Conservation (phyloP, 2,888 invertebrate species). For the Eupithecia tripunctaria region DNA sequence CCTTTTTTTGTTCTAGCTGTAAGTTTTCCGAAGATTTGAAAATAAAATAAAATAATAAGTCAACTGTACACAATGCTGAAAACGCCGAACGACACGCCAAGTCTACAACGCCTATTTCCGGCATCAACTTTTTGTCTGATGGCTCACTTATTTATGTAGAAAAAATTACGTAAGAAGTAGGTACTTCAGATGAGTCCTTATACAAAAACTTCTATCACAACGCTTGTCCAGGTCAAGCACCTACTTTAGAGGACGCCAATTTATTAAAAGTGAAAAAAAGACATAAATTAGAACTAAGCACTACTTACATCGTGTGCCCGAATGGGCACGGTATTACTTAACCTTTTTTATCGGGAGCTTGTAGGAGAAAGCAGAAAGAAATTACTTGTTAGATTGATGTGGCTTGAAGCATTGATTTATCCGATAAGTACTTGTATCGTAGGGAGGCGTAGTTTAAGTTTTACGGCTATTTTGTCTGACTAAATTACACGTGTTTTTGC, state of each 20-base stretch:
- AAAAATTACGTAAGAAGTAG: background rate
- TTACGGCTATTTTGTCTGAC: background rate
- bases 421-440: constrained; percentile 11
- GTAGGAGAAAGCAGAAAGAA: constrained; percentile 21
- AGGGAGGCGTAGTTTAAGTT: background rate
- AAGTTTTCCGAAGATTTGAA: too few species aligned
- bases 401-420: constrained; percentile 24
- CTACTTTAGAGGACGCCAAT: constrained; percentile 8
- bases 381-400: constrained; percentile 29
- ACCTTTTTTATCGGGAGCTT: constrained; percentile 30
- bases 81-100: background rate
- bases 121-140: too few species aligned
- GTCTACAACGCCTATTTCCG: background rate
- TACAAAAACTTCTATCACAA: background rate
- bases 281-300: constrained; percentile 29
- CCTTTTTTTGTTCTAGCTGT: too few species aligned
- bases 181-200: background rate
- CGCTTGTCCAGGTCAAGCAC: background rate
- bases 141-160: background rate
- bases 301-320: constrained; percentile 20
- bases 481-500: too few species aligned
- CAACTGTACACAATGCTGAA: background rate
- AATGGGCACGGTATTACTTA: constrained; percentile 22
- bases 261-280: constrained; percentile 16
- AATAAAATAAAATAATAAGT: too few species aligned